Evolutionary conservation across 2,888 invertebrate species (phyloP).

Genomic region (Hydrotaea cyrtoneurina): DNA sequence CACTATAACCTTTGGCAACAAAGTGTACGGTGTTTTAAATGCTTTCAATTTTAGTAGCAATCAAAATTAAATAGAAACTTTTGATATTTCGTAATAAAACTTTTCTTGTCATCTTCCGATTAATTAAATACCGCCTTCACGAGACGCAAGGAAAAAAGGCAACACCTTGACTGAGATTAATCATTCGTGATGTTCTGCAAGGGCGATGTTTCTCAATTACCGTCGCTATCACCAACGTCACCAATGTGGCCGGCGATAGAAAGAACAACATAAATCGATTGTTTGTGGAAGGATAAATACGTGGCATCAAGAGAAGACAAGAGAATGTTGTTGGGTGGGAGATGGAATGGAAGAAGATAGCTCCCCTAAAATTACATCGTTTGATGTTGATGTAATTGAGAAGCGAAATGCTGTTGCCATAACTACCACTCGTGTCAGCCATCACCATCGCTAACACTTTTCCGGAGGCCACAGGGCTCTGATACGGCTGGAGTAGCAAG

Average conservation of each 20-base stretch:
- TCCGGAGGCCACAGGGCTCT: slow-evolving; percentile 1
- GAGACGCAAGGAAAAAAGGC: background rate
- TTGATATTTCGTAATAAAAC: background rate
- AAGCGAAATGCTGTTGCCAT: slow-evolving; percentile 37
- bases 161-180: slow-evolving; percentile 23
- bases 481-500: background rate
- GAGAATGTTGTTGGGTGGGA: background rate
- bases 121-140: slow-evolving; percentile 19
- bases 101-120: background rate
- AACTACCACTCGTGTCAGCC: background rate
- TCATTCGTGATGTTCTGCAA: background rate
- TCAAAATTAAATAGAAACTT: background rate
- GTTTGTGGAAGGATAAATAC: slow-evolving; percentile 1
- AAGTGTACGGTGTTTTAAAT: background rate
- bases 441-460: slow-evolving; percentile 21
- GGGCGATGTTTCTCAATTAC: background rate
- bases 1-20: no score
- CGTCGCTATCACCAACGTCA: background rate
- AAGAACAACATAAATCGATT: slow-evolving; percentile 24
- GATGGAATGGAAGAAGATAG: background rate
- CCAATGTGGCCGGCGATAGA: no score
- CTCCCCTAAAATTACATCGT: slow-evolving; percentile 1
- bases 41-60: background rate
- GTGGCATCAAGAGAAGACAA: no score
- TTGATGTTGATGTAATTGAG: slow-evolving; percentile 23